Base-by-base conservation (phyloP, 2,113 vertebrate genomes). In the Anarhynchus alexandrinus region DNA sequence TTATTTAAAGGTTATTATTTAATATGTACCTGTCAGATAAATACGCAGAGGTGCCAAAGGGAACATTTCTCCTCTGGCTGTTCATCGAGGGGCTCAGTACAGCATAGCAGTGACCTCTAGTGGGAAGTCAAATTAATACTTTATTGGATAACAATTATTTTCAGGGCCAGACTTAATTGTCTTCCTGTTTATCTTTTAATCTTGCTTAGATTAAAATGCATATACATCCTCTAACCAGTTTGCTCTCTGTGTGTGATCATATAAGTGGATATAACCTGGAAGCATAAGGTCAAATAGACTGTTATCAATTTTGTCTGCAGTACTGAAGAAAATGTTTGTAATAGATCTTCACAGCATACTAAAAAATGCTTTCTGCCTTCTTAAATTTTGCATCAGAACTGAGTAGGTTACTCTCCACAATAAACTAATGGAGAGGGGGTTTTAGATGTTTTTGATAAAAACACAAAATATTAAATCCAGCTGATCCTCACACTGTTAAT, bases 61-160 rank as follows among this genome's bases (percentile, higher is more conserved):
- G 38, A 95, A 36, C 0, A 6, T 43, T 42, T 64, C 54, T 80
- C 38, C 51, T 64, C 51, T 59, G 45, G 76, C 59, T 16, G 11
- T 27, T 78, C 6, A 12, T 52, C 1, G 11, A 52, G 43, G 27
- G 65, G 36, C 43, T 93, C 86, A 0, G 2, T 77, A 11, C 90
- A 88, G 88, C 82, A n/a, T 71, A 73, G 93, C 69, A 94, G 96
- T 83, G 95, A 97, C 98, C 97, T 97, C 98, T 98, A 51, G 94
- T 96, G 98, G 96, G 80, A 86, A 89, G 45, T 20, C 32, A 55
- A 91, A 61, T 89, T 59, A 66, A n/a, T 83, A 91, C 59, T 29
- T 64, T 45, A 4, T 45, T 32, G 2, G 38, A 14, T 62, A 82
- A 36, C 12, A 13, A 40, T 85, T 77, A 34, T 81, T 94, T 72